Conservation (phyloP, 2,888 invertebrate species). For the Archips crataeganus region DNA sequence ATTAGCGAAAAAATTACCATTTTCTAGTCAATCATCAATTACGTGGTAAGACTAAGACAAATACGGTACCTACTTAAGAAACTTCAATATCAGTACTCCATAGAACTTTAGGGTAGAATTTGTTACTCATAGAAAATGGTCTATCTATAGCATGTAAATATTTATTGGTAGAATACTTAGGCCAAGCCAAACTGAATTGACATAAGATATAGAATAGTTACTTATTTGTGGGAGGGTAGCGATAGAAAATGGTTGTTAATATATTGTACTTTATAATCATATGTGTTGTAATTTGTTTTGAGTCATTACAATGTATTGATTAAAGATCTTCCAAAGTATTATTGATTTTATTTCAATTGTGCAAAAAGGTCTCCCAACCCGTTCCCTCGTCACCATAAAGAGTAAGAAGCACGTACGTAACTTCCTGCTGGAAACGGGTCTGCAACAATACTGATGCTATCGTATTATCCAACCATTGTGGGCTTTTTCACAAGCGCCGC, state of each 20-base stretch:
- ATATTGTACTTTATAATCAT: constrained; percentile 49
- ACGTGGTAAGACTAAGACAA: constrained; percentile 42
- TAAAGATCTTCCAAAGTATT: constrained; percentile 77
- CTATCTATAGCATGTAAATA: constrained; percentile 48
- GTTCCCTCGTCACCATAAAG: constrained; percentile 6
- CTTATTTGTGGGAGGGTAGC: constrained; percentile 54
- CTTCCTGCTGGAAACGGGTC: constrained; percentile 29
- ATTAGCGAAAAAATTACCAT: background rate
- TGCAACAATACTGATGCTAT: constrained; percentile 38
- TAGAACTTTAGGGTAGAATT: constrained; percentile 52
- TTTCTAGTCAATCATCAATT: background rate
- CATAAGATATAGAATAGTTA: constrained; percentile 45
- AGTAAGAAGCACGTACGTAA: constrained; percentile 24
- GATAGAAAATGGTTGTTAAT: constrained; percentile 63
- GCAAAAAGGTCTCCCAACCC: background rate
- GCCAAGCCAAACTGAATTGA: constrained; percentile 74
- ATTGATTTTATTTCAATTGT: constrained; percentile 39
- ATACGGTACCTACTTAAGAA: constrained; percentile 27
- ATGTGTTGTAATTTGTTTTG: constrained; percentile 63
- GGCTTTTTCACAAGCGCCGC: constrained; percentile 36
- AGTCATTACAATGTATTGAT: constrained; percentile 60
- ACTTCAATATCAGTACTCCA: constrained; percentile 47
- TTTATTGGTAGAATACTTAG: constrained; percentile 56
- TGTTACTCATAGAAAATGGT: constrained; percentile 54
- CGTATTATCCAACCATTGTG: constrained; percentile 37